Base-by-base conservation (phyloP, 2,113 vertebrate genomes). In the Butorides virescens region DNA sequence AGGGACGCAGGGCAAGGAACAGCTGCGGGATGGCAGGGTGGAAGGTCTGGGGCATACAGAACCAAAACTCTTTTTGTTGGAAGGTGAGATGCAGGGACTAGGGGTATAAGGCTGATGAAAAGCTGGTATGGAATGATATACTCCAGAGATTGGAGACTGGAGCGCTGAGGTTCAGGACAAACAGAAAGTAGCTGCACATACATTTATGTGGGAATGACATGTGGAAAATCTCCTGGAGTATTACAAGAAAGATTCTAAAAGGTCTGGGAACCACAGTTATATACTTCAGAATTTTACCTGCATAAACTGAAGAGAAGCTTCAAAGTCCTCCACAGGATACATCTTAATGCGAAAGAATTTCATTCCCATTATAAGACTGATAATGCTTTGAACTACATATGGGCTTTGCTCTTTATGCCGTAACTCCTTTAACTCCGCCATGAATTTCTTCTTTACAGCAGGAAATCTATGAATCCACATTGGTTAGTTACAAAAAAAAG, bases 271-370 rank as follows among this genome's bases (percentile, higher is more conserved):
- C 5, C 15, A 58, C 20, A 87, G 26, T 37, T 78, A 39, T 2
- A 42, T 19, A 34, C 13, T 44, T 53, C 26, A 72, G 70, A 76
- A 68, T 58, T 53, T 97, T 98, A 99, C 99, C 99, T 99, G 99
- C 99, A 99, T 99, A 96, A 99, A 99, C 98, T 99, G 99, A 97
- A 99, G 99, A 88, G 99, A 99, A 39, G 99, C 99, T 97, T 99
- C 99, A 63, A 99, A 99, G 97, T 99, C 99, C 90, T 99, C 99
- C 94, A 99, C 99, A 1, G 99, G 99, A 96, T 99, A 99, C 99
- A 99, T 99, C 98, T 99, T 99, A 92, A 99, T 99, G 80, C 99
- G 98, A 94, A 99, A 99, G 98, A 99, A 99, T 97, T 99, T 99
- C 98, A 99, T 99, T 58, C 99, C 99, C 99, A 99, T 99, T 96